Base-by-base conservation (phyloP, 2,888 invertebrate genomes). In the Thymelicus sylvestris region DNA sequence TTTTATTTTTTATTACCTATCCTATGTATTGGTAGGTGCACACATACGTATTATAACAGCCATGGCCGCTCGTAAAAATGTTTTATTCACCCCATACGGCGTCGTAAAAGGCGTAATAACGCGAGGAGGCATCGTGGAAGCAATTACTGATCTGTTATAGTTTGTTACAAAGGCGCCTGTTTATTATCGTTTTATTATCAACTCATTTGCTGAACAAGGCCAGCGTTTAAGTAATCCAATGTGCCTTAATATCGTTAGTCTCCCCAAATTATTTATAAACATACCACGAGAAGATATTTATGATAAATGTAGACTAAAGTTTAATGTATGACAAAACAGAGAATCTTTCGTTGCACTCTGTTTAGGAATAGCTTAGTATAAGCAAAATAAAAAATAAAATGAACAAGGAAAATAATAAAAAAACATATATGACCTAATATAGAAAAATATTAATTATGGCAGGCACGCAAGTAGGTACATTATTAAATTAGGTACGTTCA, bases 131-230 rank as follows among this genome's bases (percentile, higher is more conserved):
- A 93, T 92, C 92, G 93, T 90, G 89, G 90, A 92, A 92, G 92
- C 93, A 93, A 93, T 93, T 93, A 93, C 93, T 86, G 91, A 93
- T 93, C 93, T 93, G 93, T 93, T 93, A 93, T 93, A 93, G 93
- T 93, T 93, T 93, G 93, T 93, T 91, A 93, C 93, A 92, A 93
- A 91, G 91, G 91, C 90, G 90, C 90, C 88, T 90, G 89, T 93
- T 93, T 93, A 93, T 92, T 93, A 92, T 91, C 92, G 83, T 92
- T 93, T 93, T 93, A 93, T 92, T 92, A 92, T 92, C 92, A 90
- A 89, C 91, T 91, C 92, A 90, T 93, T 93, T 89, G 86, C 83
- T 81, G 88, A 90, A 92, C 92, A 90, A 91, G 91, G 91, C 88
- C 88, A 85, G 78, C 83, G 86, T 88, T 91, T 88, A 31, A 31